Conservation (phyloP, 2,888 invertebrate genomes). For the Cephus pygmeus region DNA sequence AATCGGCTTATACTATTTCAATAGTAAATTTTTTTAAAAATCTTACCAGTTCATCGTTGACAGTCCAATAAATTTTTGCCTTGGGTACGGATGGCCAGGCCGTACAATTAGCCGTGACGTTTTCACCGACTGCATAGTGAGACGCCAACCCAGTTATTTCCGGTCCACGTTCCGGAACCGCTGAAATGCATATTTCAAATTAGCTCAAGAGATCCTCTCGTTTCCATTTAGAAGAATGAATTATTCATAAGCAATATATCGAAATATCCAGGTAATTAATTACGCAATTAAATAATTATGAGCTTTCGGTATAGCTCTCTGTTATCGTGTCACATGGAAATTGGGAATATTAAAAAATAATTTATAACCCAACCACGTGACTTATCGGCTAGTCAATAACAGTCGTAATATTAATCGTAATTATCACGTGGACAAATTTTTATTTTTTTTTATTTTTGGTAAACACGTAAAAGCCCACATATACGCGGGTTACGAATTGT, state of each 20-base stretch:
- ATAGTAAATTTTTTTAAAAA: not conserved
- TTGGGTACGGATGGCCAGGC: constrained; percentile 66
- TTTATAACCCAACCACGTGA: not conserved
- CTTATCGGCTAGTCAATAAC: not conserved
- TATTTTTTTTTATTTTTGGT: not conserved
- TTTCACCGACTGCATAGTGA: constrained; percentile 66
- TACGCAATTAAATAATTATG: not conserved
- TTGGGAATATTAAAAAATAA: not conserved
- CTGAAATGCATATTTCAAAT: constrained; percentile 46
- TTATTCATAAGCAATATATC: not conserved
- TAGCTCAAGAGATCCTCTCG: not conserved
- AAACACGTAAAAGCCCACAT: not conserved
- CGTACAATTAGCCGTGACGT: constrained; percentile 67
- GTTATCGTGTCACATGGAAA: too few relatives aligned
- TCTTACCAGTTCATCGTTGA: constrained; percentile 67
- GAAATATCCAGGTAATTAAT: not conserved
- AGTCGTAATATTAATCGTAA: not conserved
- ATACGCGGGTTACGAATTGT: constrained; percentile 1
- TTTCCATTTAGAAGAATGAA: not conserved
- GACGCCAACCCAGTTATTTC: constrained; percentile 64
- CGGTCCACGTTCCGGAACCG: constrained; percentile 65
- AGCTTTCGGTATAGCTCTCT: not conserved
- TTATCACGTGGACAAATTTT: not conserved
- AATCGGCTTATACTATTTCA: not conserved
- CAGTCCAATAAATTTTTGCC: constrained; percentile 66